Percentiles rank a stretch among this genome's conserved stretches.
Conservation (phyloP, 2,888 invertebrate species). For the Mesochorus sp. region DNA sequence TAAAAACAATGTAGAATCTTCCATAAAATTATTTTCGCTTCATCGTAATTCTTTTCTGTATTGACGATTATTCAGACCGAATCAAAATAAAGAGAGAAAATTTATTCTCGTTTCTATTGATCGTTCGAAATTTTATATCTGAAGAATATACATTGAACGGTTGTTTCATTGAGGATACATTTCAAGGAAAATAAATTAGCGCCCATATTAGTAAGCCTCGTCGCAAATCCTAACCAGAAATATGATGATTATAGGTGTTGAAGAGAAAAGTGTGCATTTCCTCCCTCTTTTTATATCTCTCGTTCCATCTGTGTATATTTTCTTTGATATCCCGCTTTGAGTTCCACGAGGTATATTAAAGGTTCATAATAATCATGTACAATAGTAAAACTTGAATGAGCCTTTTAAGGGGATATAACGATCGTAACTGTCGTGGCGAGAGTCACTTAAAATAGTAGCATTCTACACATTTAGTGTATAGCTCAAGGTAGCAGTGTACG, state of each 20-base stretch:
- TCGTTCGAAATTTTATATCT: too few species aligned
- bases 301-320: background rate
- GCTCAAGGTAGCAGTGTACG: constrained; percentile 3
- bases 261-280: background rate
- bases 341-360: constrained; percentile 2
- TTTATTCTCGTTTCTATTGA: too few species aligned
- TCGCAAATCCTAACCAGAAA: background rate
- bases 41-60: constrained; percentile 1
- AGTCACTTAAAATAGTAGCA: constrained; percentile 47
- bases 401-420: constrained; percentile 57
- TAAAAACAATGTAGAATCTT: constrained; percentile 24
- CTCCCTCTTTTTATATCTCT: constrained; percentile 1
- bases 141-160: too few species aligned
- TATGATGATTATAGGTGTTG: constrained; percentile 34
- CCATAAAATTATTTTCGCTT: constrained; percentile 55
- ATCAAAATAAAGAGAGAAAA: too few species aligned
- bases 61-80: too few species aligned
- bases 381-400: constrained; percentile 49
- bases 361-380: constrained; percentile 32
- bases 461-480: constrained; percentile 24
- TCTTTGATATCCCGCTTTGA: constrained; percentile 24
- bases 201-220: background rate
- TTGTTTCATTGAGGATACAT: too few species aligned
- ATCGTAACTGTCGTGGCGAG: constrained; percentile 54
- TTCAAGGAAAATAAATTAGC: too few species aligned